Conservation (phyloP, 2,113 vertebrate species). For the Leptobrachium ailaonicum region DNA sequence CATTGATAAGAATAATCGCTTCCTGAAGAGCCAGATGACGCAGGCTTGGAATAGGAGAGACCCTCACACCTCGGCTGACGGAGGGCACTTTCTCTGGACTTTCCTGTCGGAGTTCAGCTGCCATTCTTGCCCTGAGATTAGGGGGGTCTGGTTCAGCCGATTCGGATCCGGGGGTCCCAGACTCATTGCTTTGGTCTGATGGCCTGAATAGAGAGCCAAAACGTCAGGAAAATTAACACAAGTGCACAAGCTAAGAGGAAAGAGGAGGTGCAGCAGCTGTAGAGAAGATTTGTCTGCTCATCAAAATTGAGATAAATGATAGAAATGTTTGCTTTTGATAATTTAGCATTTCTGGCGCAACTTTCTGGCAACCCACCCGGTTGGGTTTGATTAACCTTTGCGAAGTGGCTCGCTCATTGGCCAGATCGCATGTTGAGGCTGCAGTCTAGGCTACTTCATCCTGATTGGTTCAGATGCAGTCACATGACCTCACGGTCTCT, state of each 20-base stretch:
- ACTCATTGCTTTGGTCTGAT: neutral
- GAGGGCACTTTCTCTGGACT: neutral
- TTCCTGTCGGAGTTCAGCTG: slow-evolving; percentile 28
- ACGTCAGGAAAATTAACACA: neutral
- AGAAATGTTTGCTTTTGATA: no score
- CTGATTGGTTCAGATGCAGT: no score
- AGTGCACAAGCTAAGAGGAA: neutral
- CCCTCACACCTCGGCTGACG: neutral
- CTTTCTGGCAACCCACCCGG: no score
- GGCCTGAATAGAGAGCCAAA: neutral
- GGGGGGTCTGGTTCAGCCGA: neutral
- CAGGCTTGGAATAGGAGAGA: neutral
- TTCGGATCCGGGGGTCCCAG: neutral
- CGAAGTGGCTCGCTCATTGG: no score
- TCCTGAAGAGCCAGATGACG: neutral
- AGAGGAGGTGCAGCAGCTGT: no score
- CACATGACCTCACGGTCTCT: no score
- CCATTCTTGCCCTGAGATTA: slow-evolving; percentile 1
- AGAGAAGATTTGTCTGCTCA: no score
- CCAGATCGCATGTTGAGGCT: no score
- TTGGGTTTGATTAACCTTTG: no score
- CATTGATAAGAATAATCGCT: slow-evolving; percentile 5
- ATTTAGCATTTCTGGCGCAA: no score
- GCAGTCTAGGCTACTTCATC: no score
- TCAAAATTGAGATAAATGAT: no score